phyloP scores from a whole-genome alignment of 2,888 invertebrate genomes.

The Hyposoter didymator region DNA sequence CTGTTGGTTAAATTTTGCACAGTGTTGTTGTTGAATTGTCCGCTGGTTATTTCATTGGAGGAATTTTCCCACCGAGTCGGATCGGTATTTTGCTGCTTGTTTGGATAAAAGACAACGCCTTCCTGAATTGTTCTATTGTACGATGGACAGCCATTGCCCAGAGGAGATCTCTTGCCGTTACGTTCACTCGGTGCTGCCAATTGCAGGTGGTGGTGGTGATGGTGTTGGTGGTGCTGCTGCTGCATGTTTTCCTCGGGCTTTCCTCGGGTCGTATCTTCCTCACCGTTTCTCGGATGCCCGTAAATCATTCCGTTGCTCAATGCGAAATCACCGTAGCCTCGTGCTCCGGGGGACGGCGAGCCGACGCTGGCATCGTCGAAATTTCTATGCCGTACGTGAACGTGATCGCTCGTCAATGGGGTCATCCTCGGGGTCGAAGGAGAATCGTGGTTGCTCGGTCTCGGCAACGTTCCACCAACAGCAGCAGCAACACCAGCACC shows the following conservation, averaged over 20 bases:
- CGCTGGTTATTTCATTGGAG: conserved; percentile 55
- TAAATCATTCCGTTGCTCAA: conserved; percentile 76
- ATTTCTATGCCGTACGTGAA: conserved; percentile 77
- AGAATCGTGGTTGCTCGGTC: conserved; percentile 13
- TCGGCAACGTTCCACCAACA: background rate
- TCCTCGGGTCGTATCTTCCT: conserved; percentile 68
- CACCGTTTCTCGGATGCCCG: conserved; percentile 74
- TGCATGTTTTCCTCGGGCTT: conserved; percentile 21
- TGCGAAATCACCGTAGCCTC: conserved; percentile 63
- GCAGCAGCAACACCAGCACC: background rate
- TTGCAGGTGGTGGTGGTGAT: background rate
- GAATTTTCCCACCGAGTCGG: conserved; percentile 63
- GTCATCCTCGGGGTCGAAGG: conserved; percentile 69
- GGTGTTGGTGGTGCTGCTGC: background rate
- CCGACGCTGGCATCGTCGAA: conserved; percentile 64
- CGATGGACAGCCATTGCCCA: conserved; percentile 11
- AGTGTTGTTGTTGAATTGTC: conserved; percentile 13
- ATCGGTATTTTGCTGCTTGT: conserved; percentile 60
- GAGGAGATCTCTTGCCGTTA: conserved; percentile 35
- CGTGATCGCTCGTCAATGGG: conserved; percentile 78
- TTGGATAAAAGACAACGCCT: conserved; percentile 68
- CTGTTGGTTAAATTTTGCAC: background rate
- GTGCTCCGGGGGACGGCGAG: background rate
- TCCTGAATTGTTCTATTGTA: conserved; percentile 65
- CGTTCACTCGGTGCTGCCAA: background rate